phyloP scores from a whole-genome alignment of 2,888 invertebrate species.

The Tolmerus cingulatus region DNA sequence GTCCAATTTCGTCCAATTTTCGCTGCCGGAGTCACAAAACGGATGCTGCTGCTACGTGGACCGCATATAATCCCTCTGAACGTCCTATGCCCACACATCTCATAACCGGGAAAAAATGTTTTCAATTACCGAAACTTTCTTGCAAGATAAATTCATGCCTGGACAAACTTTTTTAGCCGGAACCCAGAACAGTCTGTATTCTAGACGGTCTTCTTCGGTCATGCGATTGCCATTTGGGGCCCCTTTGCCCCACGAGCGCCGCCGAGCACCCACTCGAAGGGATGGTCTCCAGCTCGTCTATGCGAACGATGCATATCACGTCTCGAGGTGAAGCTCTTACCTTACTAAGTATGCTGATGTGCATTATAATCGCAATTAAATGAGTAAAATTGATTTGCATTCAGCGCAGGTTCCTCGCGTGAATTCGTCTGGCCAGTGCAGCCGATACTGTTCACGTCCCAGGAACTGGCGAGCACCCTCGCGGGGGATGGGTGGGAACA shows the following conservation, averaged over 20 bases:
- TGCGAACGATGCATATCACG: neutral
- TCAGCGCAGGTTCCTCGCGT: neutral
- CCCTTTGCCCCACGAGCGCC: neutral
- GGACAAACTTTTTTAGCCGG: neutral
- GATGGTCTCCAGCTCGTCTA: neutral
- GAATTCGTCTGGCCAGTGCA: neutral
- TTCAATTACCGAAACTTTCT: neutral
- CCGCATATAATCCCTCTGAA: neutral
- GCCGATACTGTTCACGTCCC: neutral
- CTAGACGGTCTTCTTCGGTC: neutral
- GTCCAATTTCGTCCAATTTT: neutral
- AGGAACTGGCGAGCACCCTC: neutral
- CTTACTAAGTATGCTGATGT: constrained; percentile 5
- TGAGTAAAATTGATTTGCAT: constrained; percentile 16
- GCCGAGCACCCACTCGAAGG: neutral
- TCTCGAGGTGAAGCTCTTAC: constrained; percentile 25
- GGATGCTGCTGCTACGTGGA: neutral
- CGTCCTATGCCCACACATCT: neutral
- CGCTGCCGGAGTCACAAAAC: neutral
- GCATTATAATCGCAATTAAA: constrained; percentile 27
- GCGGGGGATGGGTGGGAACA: neutral
- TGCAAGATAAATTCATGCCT: neutral
- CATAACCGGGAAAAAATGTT: neutral
- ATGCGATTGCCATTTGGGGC: neutral
- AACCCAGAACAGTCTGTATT: neutral